Evolutionary conservation across 2,888 invertebrate species (phyloP).

Genomic region (Hyles lineata): DNA sequence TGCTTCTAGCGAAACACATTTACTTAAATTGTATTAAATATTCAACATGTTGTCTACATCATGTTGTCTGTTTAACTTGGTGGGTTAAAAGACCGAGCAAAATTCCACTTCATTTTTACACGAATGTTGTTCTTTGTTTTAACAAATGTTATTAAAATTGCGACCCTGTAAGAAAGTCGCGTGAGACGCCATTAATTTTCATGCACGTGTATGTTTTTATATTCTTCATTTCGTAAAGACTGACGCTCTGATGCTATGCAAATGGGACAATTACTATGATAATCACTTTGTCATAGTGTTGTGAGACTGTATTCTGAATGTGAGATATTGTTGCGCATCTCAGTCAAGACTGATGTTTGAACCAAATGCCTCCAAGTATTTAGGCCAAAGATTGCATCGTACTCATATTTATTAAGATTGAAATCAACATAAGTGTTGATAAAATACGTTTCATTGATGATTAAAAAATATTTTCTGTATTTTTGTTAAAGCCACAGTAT

Average conservation of each 20-base stretch:
- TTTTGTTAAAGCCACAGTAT: no score
- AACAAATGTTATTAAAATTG: conserved; percentile 1
- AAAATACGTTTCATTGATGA: no score
- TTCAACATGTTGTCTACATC: no score
- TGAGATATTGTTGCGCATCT: neutral
- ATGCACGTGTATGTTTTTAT: neutral
- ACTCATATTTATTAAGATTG: no score
- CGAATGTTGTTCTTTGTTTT: neutral
- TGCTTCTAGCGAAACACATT: no score
- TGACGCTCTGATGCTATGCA: neutral
- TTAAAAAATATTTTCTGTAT: no score
- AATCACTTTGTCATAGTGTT: conserved; percentile 5
- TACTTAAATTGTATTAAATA: no score
- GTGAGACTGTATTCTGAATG: neutral
- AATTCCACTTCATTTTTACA: neutral
- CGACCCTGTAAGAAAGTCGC: neutral
- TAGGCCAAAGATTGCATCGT: no score
- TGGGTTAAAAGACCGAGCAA: neutral
- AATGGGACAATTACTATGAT: conserved; percentile 2
- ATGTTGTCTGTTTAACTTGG: neutral
- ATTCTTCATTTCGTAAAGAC: neutral
- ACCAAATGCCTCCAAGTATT: neutral
- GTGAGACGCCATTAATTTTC: neutral
- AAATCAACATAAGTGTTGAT: no score
- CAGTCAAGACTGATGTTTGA: neutral